Base-by-base conservation (phyloP, 2,888 invertebrate genomes). In the Tortrix viridana region DNA sequence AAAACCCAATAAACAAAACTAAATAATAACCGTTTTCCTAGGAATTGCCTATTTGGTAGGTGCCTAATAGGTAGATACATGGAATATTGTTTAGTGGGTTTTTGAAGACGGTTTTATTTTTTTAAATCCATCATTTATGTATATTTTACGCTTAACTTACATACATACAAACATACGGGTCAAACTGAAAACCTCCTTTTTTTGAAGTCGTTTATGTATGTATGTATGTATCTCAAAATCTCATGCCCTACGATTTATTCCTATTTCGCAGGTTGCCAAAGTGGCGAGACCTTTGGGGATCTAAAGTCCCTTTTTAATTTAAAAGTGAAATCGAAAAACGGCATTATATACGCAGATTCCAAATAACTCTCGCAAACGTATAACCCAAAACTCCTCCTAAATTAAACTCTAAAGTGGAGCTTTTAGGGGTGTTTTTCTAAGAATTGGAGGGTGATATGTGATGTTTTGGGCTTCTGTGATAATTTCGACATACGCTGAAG, bases 261-360 rank as follows among this genome's bases (percentile, higher is more conserved):
- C 43, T 38, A 52, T 53, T 57, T 47, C 16, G 26, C 41, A 59
- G 38, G 22, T 65, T 62, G 67, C 57, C 43, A 38, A 61, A 56
- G 47, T 60, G 67, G 55, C 22, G 68, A 61, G 77, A 80, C 81
- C 82, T 80, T 63, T 60, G 80, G 81, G 81, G 77, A 72, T 73
- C 72, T 66, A 60, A 69, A 67, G 80, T 81, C 81, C 81, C 81
- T 75, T 78, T 80, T 82, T 81, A 81, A 81, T 81, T 81, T 81
- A 75, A 74, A 74, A 74, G 73, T 76, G 77, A 79, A 82, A 81
- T 80, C 81, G 79, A 77, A 81, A 79, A 74, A 73, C 68, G 71
- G 65, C 55, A 65, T 60, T 69, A 63, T 70, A 69, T 70, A 69
- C 63, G 52, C 50, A 67, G 69, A 48, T 48, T 46, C 57, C 53